Conservation (phyloP, 2,888 invertebrate species). For the Lepidocyrtinus sp. region DNA sequence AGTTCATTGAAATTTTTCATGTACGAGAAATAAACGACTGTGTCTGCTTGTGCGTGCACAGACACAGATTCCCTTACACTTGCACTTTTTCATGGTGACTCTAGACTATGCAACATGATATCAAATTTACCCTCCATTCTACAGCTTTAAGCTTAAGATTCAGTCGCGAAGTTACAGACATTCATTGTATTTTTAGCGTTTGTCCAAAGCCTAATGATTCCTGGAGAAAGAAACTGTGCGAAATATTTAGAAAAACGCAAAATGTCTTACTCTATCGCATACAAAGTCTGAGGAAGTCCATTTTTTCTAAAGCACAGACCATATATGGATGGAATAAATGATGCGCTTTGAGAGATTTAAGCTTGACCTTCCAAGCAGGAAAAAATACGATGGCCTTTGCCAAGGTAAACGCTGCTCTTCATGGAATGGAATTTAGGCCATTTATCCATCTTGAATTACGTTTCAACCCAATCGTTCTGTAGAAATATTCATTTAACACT, state of each 20-base stretch:
- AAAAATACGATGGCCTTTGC: constrained; percentile 33
- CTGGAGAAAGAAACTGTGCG: no score
- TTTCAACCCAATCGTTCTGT: background rate
- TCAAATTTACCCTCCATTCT: no score
- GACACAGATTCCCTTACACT: background rate
- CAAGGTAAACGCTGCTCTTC: constrained; percentile 25
- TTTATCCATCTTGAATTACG: background rate
- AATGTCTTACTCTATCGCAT: no score
- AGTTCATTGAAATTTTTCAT: constrained; percentile 55
- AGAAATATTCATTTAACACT: no score
- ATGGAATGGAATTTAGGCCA: background rate
- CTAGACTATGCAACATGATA: no score
- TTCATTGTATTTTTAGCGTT: no score
- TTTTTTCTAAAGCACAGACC: background rate
- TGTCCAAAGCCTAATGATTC: no score
- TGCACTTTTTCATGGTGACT: background rate
- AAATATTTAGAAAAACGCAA: no score
- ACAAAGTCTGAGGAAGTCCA: no score
- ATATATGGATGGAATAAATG: background rate
- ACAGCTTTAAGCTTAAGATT: no score
- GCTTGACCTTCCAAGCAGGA: constrained; percentile 17
- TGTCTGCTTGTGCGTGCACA: background rate
- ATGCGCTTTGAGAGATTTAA: background rate
- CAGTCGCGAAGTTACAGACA: no score
- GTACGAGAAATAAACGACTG: background rate